phyloP scores from a whole-genome alignment of 2,113 vertebrate species.

The Peromyscus californicus region DNA sequence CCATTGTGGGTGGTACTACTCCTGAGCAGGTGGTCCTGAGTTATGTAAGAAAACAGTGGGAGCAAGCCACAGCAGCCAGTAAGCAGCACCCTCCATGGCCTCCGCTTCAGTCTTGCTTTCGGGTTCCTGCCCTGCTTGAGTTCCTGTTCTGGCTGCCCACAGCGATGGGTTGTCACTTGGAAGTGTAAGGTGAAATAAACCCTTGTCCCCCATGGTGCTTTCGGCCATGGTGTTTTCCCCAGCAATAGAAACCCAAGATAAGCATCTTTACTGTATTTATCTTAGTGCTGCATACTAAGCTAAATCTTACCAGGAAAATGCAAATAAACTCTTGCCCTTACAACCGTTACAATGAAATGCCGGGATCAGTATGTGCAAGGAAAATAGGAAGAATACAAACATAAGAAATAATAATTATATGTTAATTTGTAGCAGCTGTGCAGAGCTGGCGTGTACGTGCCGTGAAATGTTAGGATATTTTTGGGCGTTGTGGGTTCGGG shows the following conservation, averaged over 20 bases:
- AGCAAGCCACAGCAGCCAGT: neutral
- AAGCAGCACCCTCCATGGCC: neutral
- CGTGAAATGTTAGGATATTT: neutral
- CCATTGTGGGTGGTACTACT: neutral
- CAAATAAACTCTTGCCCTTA: constrained; percentile 7
- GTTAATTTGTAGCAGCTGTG: neutral
- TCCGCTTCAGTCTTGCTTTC: neutral
- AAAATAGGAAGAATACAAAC: neutral
- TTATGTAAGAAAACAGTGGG: neutral
- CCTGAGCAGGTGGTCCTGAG: neutral
- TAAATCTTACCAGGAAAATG: constrained; percentile 1
- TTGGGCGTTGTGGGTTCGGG: neutral
- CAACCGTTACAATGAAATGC: neutral
- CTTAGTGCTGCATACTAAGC: neutral
- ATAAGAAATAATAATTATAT: neutral
- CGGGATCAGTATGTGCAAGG: neutral
- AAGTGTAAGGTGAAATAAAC: neutral
- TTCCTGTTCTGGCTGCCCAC: neutral
- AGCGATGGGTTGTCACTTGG: neutral
- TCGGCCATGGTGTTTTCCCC: neutral
- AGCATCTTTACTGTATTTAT: neutral
- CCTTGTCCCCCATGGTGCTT: no score
- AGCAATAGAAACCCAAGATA: neutral
- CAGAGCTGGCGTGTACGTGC: neutral
- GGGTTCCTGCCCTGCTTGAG: neutral